phyloP scores from a whole-genome alignment of 2,113 vertebrate genomes.

The Orthonyx spaldingii region DNA sequence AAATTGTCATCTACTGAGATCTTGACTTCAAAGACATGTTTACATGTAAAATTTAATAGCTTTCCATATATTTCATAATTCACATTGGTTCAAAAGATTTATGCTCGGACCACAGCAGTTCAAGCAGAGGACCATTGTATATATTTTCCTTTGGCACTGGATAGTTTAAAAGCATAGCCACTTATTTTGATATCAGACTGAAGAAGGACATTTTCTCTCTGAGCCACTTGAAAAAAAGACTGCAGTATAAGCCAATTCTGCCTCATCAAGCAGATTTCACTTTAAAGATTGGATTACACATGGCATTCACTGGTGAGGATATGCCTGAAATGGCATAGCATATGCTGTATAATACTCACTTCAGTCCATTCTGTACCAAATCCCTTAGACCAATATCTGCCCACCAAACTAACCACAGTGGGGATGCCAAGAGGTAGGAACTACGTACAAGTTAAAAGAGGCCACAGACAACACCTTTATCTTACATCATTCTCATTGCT shows the following conservation, averaged over 20 bases:
- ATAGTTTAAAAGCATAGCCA: not conserved
- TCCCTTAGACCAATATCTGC: not conserved
- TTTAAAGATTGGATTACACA: not conserved
- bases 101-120: not conserved
- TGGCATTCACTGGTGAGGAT: not conserved
- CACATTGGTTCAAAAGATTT: not conserved
- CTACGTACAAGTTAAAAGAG: not conserved
- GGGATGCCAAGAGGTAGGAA: not conserved
- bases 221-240: not conserved
- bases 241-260: fast-evolving
- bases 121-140: not conserved
- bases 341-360: not conserved
- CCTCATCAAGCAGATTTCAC: not conserved
- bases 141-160: not conserved
- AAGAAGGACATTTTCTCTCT: not conserved
- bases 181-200: not conserved
- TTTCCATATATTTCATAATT: not conserved
- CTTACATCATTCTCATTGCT: not conserved
- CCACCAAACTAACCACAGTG: not conserved
- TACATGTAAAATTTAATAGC: not conserved
- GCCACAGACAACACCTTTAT: not conserved
- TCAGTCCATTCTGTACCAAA: not conserved
- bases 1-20: not conserved
- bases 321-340: not conserved
- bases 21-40: not conserved